Evolutionary conservation across 2,113 vertebrate genomes (phyloP).

Genomic region (Petaurus breviceps): DNA sequence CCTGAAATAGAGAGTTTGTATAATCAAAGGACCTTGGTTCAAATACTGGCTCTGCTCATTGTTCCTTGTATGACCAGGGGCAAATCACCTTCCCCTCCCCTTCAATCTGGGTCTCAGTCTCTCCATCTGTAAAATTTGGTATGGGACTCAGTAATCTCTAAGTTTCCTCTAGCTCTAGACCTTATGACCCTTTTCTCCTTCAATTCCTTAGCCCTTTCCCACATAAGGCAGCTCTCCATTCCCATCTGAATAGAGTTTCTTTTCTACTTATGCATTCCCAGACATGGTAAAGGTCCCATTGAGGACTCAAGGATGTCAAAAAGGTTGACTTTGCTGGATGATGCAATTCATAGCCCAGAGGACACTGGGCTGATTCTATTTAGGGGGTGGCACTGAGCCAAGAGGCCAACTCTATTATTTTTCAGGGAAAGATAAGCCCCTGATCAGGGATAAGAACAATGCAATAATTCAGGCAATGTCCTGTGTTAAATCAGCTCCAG

Average conservation of each 20-base stretch:
- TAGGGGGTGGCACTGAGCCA: neutral
- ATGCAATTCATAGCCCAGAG: neutral
- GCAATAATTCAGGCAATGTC: neutral
- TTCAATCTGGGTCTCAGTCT: neutral
- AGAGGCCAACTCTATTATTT: constrained; percentile 28
- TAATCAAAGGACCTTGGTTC: neutral
- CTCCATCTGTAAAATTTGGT: neutral
- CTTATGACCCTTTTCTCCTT: neutral
- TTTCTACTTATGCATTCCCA: neutral
- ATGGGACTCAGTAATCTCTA: neutral
- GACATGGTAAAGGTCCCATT: neutral
- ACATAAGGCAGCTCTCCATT: neutral
- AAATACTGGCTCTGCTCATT: neutral
- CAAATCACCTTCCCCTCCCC: neutral
- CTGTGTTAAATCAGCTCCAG: neutral
- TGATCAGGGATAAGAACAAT: constrained; percentile 16
- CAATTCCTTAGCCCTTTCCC: neutral
- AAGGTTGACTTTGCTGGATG: neutral
- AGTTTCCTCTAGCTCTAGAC: neutral
- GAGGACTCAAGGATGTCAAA: neutral
- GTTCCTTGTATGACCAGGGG: neutral
- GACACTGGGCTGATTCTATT: neutral
- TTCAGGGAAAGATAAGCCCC: constrained; percentile 24
- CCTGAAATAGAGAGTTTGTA: neutral
- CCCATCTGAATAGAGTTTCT: neutral